Base-by-base conservation (phyloP, 2,113 vertebrate genomes). In the Cebidichthys violaceus region DNA sequence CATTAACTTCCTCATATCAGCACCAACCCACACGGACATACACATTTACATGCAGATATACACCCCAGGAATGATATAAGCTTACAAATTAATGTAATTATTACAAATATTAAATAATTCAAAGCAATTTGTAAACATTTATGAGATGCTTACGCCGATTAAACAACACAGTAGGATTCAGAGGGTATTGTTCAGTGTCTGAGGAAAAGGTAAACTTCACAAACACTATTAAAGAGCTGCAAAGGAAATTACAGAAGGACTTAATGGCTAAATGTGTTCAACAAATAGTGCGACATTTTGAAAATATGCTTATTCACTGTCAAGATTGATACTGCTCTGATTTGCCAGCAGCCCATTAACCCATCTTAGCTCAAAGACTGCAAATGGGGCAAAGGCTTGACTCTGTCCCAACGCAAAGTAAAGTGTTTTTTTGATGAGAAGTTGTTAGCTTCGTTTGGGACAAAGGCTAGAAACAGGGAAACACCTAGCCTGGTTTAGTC, bases 101-200 rank as follows among this genome's bases (percentile, higher is more conserved):
- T 76, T 66, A 27, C 27, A 83, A 27, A 77, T 62, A 67, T 85
- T 70, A 83, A 79, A 87, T 69, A 27, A 77, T 66, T 59, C 9
- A 75, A 72, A 75, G 29, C 11, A 67, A 55, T 89, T 75, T 89
- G 41, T 20, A n/a, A 14, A 15, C 15, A 82, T 54, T 86, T 22
- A 13, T 80, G 41, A 82, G 24, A 69, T 18, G n/a, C 20, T 57
- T 47, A 11, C 9, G 57, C 60, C 60, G 62, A 69, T 70, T 85
- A 64, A 75, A 66, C 13, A 60, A 2, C 62, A 77, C 11, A 7
- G 47, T 47, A 4, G 50, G 74, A 76, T 66, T 65, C 24, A 66
- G 31, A 65, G 9, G 5, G 24, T 14, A 61, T 66, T 43, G 69
- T 33, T 75, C 18, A 74, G 18, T 47, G 50, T 83, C 33, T 73